Evolutionary conservation across 2,113 vertebrate genomes (phyloP).

Genomic region (Laticauda colubrina): DNA sequence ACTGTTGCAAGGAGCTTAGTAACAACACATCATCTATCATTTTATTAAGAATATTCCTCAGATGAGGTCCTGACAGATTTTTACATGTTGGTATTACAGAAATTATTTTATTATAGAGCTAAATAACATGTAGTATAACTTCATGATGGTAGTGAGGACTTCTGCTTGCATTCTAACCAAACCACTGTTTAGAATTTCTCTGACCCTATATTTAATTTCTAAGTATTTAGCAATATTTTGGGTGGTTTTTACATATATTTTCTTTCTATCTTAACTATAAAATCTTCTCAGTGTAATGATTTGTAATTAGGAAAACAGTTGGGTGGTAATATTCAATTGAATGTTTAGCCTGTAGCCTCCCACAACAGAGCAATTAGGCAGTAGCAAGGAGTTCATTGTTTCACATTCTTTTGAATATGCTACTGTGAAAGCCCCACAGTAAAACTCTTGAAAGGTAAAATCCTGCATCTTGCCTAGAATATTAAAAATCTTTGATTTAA

Average conservation of each 20-base stretch:
- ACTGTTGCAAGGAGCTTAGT: background rate
- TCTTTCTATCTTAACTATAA: background rate
- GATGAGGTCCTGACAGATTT: background rate
- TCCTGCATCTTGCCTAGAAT: background rate
- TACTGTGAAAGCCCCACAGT: background rate
- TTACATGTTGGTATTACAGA: background rate
- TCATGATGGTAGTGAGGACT: background rate
- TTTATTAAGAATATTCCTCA: background rate
- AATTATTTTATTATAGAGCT: background rate
- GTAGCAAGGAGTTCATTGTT: background rate
- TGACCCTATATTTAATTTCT: background rate
- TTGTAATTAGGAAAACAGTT: conserved; percentile 9
- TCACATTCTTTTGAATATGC: background rate
- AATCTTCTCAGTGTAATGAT: background rate
- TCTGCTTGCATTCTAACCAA: background rate
- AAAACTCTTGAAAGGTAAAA: background rate
- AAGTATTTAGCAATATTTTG: conserved; percentile 6
- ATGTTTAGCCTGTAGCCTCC: background rate
- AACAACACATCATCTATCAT: background rate
- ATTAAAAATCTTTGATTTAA: background rate
- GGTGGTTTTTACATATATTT: background rate
- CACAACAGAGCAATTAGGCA: background rate
- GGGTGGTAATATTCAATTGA: conserved; percentile 10
- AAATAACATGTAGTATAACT: background rate
- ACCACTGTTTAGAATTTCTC: background rate